Percentiles rank a stretch among this genome's conserved stretches.
These are phyloP conservation scores for Rhadina sibilatrix DNA, from an alignment of 2,113 vertebrate genomes.

Conservation along the genomic window DNA sequence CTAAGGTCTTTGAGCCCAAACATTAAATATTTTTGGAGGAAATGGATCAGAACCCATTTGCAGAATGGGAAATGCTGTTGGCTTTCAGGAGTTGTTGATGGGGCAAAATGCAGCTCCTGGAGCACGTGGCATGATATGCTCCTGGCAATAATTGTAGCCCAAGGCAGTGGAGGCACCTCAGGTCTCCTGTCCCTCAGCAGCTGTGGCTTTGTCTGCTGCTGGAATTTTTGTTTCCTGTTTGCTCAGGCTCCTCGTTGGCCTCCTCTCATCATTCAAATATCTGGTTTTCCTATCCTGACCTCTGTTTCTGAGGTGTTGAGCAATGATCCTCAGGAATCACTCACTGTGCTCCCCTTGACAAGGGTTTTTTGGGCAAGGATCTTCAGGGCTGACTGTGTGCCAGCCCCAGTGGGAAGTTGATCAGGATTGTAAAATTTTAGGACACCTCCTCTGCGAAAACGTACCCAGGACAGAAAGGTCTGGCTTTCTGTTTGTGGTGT, in stretches of 20 bases:
- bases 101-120: background rate
- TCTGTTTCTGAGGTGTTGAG: background rate
- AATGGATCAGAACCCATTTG: background rate
- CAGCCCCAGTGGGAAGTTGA: background rate
- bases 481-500: background rate
- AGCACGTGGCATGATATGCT: rapidly evolving
- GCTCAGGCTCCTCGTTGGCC: background rate
- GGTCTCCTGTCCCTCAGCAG: background rate
- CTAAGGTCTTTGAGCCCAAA: background rate
- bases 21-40: background rate
- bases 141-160: background rate
- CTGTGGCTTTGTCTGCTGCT: background rate
- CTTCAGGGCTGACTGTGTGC: background rate
- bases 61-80: background rate
- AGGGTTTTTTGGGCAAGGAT: background rate
- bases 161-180: rapidly evolving
- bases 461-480: background rate
- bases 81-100: background rate
- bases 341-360: background rate
- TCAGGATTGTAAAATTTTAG: background rate
- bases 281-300: background rate
- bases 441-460: background rate
- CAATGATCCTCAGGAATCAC: background rate
- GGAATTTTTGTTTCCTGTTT: background rate
- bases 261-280: background rate